Evolutionary conservation across 2,113 vertebrate genomes (phyloP).

Genomic region (Aythya baeri): DNA sequence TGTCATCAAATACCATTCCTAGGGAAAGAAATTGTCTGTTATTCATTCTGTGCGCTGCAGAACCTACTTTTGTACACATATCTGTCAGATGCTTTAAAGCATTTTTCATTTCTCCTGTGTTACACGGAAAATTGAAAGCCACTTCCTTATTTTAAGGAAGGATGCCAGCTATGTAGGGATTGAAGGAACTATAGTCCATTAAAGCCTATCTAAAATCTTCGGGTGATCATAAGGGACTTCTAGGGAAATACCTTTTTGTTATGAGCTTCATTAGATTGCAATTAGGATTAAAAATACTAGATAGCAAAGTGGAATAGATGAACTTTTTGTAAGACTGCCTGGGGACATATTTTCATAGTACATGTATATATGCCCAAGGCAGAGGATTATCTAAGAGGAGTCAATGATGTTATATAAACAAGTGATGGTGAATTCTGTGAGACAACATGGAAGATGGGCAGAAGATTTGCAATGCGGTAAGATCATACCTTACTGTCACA

Average conservation of each 20-base stretch:
- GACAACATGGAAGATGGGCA: neutral
- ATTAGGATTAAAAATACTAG: neutral
- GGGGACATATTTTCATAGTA: neutral
- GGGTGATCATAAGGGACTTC: neutral
- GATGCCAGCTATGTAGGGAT: neutral
- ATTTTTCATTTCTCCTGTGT: neutral
- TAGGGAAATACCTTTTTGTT: neutral
- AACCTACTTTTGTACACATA: neutral
- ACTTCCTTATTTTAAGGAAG: neutral
- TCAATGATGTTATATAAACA: neutral
- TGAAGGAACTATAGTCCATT: neutral
- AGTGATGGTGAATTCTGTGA: neutral
- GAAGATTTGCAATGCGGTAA: neutral
- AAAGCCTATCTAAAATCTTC: neutral
- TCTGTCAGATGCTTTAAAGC: neutral
- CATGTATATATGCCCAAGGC: neutral
- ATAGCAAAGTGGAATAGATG: neutral
- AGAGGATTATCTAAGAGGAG: neutral
- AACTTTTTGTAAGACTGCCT: neutral
- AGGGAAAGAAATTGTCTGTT: neutral
- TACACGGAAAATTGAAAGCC: neutral
- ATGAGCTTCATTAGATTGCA: neutral
- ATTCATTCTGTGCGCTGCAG: neutral
- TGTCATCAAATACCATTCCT: slow-evolving; percentile 81
- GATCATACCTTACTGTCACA: neutral